A percentile compares a stretch with the other conserved stretches of the same genome.
These are phyloP conservation scores for Eira barbara DNA, from an alignment of 2,113 vertebrate species.

Conservation along the genomic window DNA sequence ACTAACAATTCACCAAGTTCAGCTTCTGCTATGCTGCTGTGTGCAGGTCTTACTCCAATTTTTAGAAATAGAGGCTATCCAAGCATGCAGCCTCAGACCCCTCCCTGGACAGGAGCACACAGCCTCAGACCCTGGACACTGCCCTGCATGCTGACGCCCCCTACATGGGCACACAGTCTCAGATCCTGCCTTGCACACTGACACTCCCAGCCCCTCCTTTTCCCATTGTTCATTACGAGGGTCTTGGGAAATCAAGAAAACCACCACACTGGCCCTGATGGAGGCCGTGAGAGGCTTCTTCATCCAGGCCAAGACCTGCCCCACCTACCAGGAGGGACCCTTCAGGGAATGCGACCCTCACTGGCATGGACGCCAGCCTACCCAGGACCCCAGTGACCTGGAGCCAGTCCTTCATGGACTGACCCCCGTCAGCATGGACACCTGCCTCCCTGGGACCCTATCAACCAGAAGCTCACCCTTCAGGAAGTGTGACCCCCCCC, in stretches of 20 bases:
- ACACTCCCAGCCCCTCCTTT: not conserved
- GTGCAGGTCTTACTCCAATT: not conserved
- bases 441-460: no score
- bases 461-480: not conserved
- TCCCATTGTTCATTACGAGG: not conserved
- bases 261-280: not conserved
- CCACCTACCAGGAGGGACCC: no score
- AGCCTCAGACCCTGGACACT: no score
- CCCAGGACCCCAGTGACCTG: not conserved
- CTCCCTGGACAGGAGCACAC: no score
- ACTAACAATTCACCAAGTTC: no score
- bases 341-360: no score
- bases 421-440: not conserved
- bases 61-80: no score
- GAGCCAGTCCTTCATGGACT: not conserved
- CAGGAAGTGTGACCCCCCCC: not conserved
- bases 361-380: not conserved
- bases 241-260: not conserved
- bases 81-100: no score
- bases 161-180: no score
- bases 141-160: no score
- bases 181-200: not conserved
- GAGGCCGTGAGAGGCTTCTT: not conserved
- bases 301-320: not conserved
- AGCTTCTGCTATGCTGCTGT: no score